These are phyloP conservation scores for Antheraea pernyi DNA, from an alignment of 1,140 invertebrate genomes.

Conservation along the genomic window DNA sequence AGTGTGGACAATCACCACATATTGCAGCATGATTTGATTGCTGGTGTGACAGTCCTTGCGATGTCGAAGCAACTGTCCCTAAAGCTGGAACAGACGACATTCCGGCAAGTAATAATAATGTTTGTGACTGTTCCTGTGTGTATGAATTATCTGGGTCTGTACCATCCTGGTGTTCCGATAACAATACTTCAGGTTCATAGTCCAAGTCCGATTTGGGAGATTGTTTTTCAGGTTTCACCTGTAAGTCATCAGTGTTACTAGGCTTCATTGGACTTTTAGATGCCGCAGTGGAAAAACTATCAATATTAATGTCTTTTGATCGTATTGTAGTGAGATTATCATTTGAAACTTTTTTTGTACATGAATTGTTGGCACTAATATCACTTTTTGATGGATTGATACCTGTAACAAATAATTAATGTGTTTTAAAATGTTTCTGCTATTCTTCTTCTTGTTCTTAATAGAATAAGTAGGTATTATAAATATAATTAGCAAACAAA, in stretches of 20 bases:
- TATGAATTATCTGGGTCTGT: slow-evolving; percentile 55
- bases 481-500: too few species aligned
- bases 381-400: slow-evolving; percentile 71
- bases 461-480: too few species aligned
- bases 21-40: slow-evolving; percentile 80
- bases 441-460: too few species aligned
- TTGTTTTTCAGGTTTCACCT: slow-evolving; percentile 69
- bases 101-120: slow-evolving; percentile 58
- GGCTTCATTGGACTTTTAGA: slow-evolving; percentile 60
- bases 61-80: slow-evolving; percentile 56
- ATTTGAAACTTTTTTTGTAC: slow-evolving; percentile 53
- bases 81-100: slow-evolving; percentile 58
- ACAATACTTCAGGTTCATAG: slow-evolving; percentile 72
- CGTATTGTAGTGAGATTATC: slow-evolving; percentile 35
- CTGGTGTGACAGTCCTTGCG: slow-evolving; percentile 55
- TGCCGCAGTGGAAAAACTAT: slow-evolving; percentile 42
- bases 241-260: slow-evolving; percentile 42
- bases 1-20: slow-evolving; percentile 84
- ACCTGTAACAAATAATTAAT: slow-evolving; percentile 43
- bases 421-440: too few species aligned
- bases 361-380: slow-evolving; percentile 44
- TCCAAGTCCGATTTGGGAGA: slow-evolving; percentile 71
- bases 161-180: slow-evolving; percentile 70
- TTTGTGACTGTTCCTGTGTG: slow-evolving; percentile 62
- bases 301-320: slow-evolving; percentile 50